phyloP scores from a whole-genome alignment of 53 echinoderm and acorn worm species.

The Crossaster papposus region DNA sequence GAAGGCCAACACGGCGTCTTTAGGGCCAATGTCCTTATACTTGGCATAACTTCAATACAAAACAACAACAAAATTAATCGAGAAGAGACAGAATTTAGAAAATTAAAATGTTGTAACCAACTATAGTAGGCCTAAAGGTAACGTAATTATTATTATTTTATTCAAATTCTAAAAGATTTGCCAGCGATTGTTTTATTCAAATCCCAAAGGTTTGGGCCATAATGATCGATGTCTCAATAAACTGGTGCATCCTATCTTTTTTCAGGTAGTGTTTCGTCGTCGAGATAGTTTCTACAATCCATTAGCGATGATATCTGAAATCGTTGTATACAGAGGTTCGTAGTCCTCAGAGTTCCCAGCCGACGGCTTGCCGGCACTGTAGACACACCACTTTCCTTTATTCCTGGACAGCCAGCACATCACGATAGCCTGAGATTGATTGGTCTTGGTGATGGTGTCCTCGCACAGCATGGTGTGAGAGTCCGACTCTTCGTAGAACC shows the following conservation, averaged over 20 bases:
- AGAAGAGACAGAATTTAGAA: no score
- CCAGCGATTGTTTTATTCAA: no score
- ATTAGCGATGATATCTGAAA: conserved; percentile 36
- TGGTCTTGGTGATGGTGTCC: conserved; percentile 37
- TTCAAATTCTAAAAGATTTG: no score
- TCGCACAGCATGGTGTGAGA: conserved; percentile 54
- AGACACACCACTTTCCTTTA: conserved; percentile 54
- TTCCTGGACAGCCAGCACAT: conserved; percentile 58
- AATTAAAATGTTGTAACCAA: no score
- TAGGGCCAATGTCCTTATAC: no score
- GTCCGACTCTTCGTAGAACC: conserved; percentile 48
- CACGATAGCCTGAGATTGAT: conserved; percentile 52
- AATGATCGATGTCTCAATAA: neutral
- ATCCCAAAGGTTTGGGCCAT: no score
- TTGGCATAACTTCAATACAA: no score
- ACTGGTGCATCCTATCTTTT: neutral
- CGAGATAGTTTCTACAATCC: conserved; percentile 8
- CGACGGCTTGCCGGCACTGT: conserved; percentile 54
- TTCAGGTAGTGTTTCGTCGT: neutral
- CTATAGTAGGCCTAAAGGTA: no score
- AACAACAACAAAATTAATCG: no score
- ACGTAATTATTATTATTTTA: no score
- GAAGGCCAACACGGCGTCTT: no score
- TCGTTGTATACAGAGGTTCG: conserved; percentile 45
- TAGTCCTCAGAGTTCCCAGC: conserved; percentile 63